These are phyloP conservation scores for Nyleta sp. DNA, from an alignment of 2,888 invertebrate species.

Conservation along the genomic window DNA sequence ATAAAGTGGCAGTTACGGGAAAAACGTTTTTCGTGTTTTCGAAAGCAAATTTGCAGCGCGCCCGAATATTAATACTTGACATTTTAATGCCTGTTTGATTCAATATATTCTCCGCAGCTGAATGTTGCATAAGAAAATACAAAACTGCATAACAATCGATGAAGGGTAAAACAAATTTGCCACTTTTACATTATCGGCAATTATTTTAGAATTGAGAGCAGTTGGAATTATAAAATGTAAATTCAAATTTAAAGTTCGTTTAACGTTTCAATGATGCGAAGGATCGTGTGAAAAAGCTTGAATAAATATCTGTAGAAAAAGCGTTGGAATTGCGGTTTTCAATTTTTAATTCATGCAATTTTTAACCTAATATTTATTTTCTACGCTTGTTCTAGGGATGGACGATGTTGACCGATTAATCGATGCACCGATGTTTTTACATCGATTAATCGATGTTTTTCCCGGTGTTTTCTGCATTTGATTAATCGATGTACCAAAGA, in stretches of 20 bases:
- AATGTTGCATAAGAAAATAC: not conserved
- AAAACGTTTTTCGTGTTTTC: too few species aligned
- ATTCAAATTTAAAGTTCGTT: slow-evolving; percentile 2
- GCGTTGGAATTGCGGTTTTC: too few species aligned
- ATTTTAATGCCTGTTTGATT: not conserved
- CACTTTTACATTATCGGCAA: not conserved
- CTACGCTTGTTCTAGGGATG: too few species aligned
- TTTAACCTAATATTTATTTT: too few species aligned
- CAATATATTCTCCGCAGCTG: not conserved
- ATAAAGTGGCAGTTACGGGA: too few species aligned
- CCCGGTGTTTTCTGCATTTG: too few species aligned
- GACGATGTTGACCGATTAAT: too few species aligned
- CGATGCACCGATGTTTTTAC: too few species aligned
- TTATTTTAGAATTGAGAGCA: not conserved
- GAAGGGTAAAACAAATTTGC: not conserved
- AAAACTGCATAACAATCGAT: not conserved
- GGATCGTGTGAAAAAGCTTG: not conserved
- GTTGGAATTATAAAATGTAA: not conserved
- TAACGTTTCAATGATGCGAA: not conserved
- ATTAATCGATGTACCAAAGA: too few species aligned
- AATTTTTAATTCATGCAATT: too few species aligned
- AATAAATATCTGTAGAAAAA: too few species aligned
- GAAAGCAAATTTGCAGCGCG: slow-evolving; percentile 5
- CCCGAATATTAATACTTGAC: slow-evolving; percentile 12
- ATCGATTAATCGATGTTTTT: too few species aligned